Conservation (phyloP, 2,888 invertebrate species). For the Desoria tigrina region DNA sequence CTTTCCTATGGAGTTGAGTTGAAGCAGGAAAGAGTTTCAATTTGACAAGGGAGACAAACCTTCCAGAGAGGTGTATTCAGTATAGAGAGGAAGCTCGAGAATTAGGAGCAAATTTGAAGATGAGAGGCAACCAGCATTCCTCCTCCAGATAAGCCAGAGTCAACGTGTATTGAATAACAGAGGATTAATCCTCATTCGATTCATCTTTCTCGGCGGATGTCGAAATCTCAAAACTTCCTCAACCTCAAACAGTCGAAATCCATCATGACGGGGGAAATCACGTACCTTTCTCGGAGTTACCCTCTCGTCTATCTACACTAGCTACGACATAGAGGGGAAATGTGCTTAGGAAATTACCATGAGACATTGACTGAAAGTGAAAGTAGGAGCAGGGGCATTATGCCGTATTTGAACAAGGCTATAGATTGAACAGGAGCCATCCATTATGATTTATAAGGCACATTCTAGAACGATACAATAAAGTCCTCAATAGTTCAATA, state of each 20-base stretch:
- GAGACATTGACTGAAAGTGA: conserved; percentile 8
- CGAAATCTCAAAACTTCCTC: not conserved
- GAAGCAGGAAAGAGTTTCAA: no score
- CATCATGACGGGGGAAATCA: no score
- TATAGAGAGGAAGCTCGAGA: not conserved
- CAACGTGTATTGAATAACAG: conserved; percentile 25
- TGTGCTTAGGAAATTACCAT: conserved; percentile 17
- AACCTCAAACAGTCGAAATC: not conserved
- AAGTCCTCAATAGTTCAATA: no score
- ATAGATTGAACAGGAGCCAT: no score
- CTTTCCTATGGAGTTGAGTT: no score
- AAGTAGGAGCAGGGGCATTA: no score
- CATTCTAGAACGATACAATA: no score
- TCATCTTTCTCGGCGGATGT: not conserved
- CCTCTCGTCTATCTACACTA: no score
- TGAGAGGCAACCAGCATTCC: conserved; percentile 9
- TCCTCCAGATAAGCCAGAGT: conserved; percentile 7
- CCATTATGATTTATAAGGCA: no score
- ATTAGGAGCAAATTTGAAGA: conserved; percentile 4
- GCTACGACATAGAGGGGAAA: conserved; percentile 3
- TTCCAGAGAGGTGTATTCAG: no score
- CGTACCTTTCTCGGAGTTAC: no score
- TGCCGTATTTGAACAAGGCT: not conserved
- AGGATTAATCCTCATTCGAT: conserved; percentile 18
- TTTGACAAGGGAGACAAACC: no score